Percentiles rank a stretch among this genome's conserved stretches.
These are phyloP conservation scores for Conchocele bisecta DNA, from an alignment of 2,888 invertebrate species.

Conservation along the genomic window DNA sequence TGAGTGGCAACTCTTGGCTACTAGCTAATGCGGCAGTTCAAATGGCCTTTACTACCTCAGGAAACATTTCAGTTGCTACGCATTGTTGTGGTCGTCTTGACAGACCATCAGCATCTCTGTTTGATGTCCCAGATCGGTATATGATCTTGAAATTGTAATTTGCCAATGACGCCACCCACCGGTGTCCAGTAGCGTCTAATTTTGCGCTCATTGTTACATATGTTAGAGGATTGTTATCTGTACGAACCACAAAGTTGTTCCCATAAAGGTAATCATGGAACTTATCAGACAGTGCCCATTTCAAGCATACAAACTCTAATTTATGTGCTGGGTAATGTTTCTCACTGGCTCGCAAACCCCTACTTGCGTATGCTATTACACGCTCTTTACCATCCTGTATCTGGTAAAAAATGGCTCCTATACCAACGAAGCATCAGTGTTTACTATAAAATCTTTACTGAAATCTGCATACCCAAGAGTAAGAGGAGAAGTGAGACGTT, in stretches of 20 bases:
- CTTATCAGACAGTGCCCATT: conserved; percentile 34
- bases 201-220: conserved; percentile 26
- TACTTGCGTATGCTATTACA: conserved; percentile 13
- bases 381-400: conserved; percentile 18
- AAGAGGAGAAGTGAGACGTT: not conserved
- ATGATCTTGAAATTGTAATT: conserved; percentile 18
- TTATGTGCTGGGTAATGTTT: conserved; percentile 29
- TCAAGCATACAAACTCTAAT: conserved; percentile 26
- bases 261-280: conserved; percentile 34
- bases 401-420: conserved; percentile 23
- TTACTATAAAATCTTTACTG: conserved; percentile 32
- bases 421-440: conserved; percentile 28
- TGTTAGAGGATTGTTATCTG: conserved; percentile 41
- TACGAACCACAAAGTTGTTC: conserved; percentile 6
- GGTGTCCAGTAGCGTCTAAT: conserved; percentile 37
- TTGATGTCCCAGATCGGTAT: conserved; percentile 3
- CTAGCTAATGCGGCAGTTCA: conserved; percentile 9
- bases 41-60: conserved; percentile 9
- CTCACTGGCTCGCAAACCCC: conserved; percentile 9
- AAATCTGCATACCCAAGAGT: conserved; percentile 34
- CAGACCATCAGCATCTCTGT: conserved; percentile 22
- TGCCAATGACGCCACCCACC: conserved; percentile 28
- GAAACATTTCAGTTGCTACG: conserved; percentile 7
- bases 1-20: not conserved
- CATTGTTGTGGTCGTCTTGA: conserved; percentile 7